These are phyloP conservation scores for Acleris sparsana DNA, from an alignment of 2,888 invertebrate genomes.

Conservation along the genomic window DNA sequence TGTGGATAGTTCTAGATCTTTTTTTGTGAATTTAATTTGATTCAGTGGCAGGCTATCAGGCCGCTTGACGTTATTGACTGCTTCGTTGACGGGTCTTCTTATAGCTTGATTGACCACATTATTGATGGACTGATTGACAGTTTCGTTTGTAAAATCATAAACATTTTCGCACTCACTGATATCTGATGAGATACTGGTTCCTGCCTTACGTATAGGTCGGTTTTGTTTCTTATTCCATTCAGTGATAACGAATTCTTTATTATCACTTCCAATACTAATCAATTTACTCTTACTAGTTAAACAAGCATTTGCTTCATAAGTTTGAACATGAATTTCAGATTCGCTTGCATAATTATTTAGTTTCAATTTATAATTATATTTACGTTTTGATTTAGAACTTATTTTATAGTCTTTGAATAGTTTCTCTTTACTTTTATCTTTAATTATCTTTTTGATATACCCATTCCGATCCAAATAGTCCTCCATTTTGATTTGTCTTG, in stretches of 20 bases:
- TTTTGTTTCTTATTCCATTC: constrained; percentile 58
- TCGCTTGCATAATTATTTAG: constrained; percentile 51
- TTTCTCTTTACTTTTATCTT: constrained; percentile 41
- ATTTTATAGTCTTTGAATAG: constrained; percentile 51
- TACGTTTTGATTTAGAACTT: constrained; percentile 36
- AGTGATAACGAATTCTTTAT: constrained; percentile 46
- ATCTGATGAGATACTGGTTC: constrained; percentile 51
- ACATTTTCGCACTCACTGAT: constrained; percentile 44
- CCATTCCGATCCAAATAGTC: constrained; percentile 61
- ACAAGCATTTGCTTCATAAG: constrained; percentile 56
- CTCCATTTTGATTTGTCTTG: constrained; percentile 68
- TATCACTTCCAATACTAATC: constrained; percentile 48
- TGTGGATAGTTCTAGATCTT: constrained; percentile 62
- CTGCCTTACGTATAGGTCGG: constrained; percentile 51
- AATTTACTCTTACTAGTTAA: constrained; percentile 54
- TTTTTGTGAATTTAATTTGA: constrained; percentile 58
- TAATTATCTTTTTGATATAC: constrained; percentile 60
- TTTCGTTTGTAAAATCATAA: constrained; percentile 47
- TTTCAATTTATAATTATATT: constrained; percentile 50
- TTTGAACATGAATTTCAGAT: constrained; percentile 49
- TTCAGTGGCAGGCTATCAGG: constrained; percentile 33
- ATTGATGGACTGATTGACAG: constrained; percentile 40
- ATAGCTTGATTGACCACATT: constrained; percentile 37
- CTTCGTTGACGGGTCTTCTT: constrained; percentile 24
- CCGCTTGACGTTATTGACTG: constrained; percentile 24